Evolutionary conservation across 2,888 invertebrate species (phyloP), one percentile per base, ranked within the genome.

Genomic region (Monoplex corrugatus): DNA sequence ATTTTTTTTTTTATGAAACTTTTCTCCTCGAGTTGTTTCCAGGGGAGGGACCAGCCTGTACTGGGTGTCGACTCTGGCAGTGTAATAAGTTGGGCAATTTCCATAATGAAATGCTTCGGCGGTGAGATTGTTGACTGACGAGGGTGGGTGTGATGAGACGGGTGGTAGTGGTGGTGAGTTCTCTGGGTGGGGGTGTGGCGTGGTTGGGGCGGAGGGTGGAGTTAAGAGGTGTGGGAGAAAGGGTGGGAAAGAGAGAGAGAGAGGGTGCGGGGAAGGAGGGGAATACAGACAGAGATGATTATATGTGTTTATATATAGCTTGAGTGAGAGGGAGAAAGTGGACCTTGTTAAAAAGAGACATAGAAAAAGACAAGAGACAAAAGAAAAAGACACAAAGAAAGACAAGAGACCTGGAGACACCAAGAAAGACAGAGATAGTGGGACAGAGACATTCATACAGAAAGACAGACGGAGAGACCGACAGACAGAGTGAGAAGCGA

Each of bases 41-140:
- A 19, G 43, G 23, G 63, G 28, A 16, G 35, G 43, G 57, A 38
- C n/a, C n/a, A 38, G 86, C 50, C 68, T 45, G 85, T 85, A 50
- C 6, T 38, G 32, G 43, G 68, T 45, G 44, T 40, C 50, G 38
- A 19, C 68, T 82, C 38, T 88, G 44, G n/a, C 38, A 50, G 57
- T 80, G 80, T 87, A 80, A 80, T 87, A 50, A 75, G 87, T 87
- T 87, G 87, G 87, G 63, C 87, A 50, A 87, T 87, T 80, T 87
- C 87, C 87, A 87, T 87, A 57, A 87, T 86, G 83, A 83, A 83
- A 88, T 88, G 83, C 78, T 68, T 88, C 68, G 38, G 23, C 40
- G 43, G 45, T 44, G 35, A 35, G 87, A 86, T 63, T 32, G 44
- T 40, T 8, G 68, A 40, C 19, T n/a, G 72, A 2, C n/a, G 23